Evolutionary conservation across 2,113 vertebrate species (phyloP).

Genomic region (Azemiops feae): DNA sequence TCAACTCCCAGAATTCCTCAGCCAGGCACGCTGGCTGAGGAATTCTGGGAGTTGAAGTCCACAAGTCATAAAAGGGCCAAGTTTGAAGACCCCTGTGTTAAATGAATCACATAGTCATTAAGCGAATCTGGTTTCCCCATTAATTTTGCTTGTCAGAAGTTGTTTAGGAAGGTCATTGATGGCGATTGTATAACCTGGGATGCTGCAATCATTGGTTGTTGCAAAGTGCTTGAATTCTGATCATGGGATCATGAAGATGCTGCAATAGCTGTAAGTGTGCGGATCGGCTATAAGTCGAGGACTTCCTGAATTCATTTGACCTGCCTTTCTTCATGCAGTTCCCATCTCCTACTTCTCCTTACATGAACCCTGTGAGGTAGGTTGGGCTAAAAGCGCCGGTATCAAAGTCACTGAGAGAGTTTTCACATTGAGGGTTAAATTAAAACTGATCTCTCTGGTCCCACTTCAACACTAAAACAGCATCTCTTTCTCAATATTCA

Average conservation of each 20-base stretch:
- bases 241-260: background rate
- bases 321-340: background rate
- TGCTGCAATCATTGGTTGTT: background rate
- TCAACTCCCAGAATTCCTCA: too few species aligned
- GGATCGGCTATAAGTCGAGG: background rate
- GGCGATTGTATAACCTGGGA: background rate
- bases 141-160: too few species aligned
- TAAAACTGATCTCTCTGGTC: background rate
- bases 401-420: background rate
- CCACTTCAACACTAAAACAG: background rate
- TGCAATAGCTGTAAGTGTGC: background rate
- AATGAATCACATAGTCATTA: too few species aligned
- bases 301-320: background rate
- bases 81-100: too few species aligned
- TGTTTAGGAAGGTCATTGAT: background rate
- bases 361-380: background rate
- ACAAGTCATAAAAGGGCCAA: too few species aligned
- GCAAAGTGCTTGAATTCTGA: background rate
- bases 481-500: background rate
- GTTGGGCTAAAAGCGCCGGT: background rate
- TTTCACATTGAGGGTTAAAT: background rate
- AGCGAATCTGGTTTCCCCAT: too few species aligned
- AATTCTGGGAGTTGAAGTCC: too few species aligned
- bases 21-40: too few species aligned
- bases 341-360: background rate